Conservation (phyloP, 2,888 invertebrate species). For the Mythimna pallens region DNA sequence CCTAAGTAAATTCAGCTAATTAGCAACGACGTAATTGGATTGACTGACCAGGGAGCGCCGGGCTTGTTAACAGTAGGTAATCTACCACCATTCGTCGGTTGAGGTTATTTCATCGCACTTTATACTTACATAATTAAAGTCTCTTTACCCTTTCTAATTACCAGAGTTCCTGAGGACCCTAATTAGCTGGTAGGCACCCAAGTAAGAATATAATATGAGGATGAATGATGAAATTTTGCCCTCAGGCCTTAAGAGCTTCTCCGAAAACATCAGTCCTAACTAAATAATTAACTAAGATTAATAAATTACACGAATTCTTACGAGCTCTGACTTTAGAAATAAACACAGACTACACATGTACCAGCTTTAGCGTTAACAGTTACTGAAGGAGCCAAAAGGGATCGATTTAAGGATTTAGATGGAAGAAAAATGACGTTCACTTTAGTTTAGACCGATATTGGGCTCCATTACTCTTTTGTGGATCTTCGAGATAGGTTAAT, state of each 20-base stretch:
- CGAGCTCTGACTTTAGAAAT: constrained; percentile 3
- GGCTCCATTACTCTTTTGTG: constrained; percentile 24
- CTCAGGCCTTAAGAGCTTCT: constrained; percentile 9
- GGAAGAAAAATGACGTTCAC: constrained; percentile 15
- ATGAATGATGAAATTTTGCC: constrained; percentile 28
- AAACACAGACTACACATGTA: not conserved
- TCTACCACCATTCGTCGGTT: not conserved
- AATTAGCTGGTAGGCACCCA: constrained; percentile 9
- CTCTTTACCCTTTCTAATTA: constrained; percentile 14
- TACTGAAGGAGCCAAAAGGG: not conserved
- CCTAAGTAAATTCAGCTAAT: not conserved
- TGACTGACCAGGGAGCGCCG: not conserved
- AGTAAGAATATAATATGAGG: constrained; percentile 30
- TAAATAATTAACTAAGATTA: constrained; percentile 25
- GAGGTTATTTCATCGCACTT: not conserved
- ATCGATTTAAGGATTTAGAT: constrained; percentile 9
- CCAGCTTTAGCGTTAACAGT: not conserved
- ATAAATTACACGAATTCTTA: constrained; percentile 8
- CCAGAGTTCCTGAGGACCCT: not conserved
- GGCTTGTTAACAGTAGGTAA: not conserved
- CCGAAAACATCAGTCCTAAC: not conserved
- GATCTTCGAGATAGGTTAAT: not conserved
- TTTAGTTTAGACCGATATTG: constrained; percentile 24
- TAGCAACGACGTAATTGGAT: not conserved
- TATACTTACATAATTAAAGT: constrained; percentile 17